phyloP scores from a whole-genome alignment of 1,140 invertebrate species.

The Pectinophora gossypiella region DNA sequence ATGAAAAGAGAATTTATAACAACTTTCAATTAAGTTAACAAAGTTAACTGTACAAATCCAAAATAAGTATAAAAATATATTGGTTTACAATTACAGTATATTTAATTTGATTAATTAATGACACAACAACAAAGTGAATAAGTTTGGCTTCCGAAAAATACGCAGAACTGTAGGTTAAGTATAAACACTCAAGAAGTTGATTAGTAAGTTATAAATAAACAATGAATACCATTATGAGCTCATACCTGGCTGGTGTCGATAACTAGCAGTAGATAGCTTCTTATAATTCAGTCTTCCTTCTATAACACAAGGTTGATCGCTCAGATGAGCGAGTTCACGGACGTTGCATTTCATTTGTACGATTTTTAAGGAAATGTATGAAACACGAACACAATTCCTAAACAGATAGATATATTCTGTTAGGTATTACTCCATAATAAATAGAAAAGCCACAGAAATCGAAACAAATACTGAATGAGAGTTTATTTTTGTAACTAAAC shows the following conservation, averaged over 20 bases:
- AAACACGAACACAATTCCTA: neutral
- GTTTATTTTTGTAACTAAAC: neutral
- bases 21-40: no score
- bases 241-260: constrained; percentile 64
- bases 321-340: constrained; percentile 77
- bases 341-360: constrained; percentile 80
- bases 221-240: constrained; percentile 2
- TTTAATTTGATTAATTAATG: no score
- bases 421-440: neutral
- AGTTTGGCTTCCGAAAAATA: no score
- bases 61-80: neutral
- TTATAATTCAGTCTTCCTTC: constrained; percentile 83
- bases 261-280: constrained; percentile 76
- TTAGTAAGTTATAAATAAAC: constrained; percentile 2
- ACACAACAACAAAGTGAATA: no score
- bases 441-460: neutral
- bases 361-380: neutral
- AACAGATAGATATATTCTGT: neutral
- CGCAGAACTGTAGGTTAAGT: no score
- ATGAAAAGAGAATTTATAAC: no score
- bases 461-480: neutral
- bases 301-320: constrained; percentile 75
- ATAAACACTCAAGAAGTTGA: constrained; percentile 8
- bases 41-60: no score
- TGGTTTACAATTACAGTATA: neutral